A percentile compares a stretch with the other conserved stretches of the same genome.
These are phyloP conservation scores for Cebus imitator DNA, from an alignment of 2,113 vertebrate genomes.

Conservation along the genomic window DNA sequence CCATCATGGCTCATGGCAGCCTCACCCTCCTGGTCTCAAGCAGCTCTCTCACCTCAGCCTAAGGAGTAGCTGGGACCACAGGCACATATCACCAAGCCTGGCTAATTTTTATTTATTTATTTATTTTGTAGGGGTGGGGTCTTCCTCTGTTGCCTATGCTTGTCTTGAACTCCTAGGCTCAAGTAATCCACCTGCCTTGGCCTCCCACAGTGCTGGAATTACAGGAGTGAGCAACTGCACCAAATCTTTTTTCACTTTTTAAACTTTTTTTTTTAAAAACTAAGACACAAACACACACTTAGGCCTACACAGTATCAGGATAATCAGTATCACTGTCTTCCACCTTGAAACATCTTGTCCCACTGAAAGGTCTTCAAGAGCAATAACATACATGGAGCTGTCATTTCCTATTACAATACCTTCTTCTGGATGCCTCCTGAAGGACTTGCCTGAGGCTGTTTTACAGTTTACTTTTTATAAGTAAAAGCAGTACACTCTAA, in stretches of 20 bases:
- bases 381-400: not conserved
- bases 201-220: no score
- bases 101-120: no score
- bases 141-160: no score
- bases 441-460: not conserved
- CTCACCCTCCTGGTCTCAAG: no score
- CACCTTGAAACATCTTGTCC: not conserved
- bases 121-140: no score
- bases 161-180: no score
- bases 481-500: not conserved
- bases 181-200: no score
- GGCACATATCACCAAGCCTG: no score
- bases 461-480: not conserved
- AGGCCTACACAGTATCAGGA: not conserved
- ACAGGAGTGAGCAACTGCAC: no score
- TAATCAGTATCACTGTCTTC: not conserved
- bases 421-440: not conserved
- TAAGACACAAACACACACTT: not conserved
- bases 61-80: no score
- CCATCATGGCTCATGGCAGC: no score
- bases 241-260: not conserved
- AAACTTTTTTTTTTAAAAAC: not conserved
- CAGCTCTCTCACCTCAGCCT: no score
- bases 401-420: not conserved
- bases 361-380: not conserved